phyloP scores from a whole-genome alignment of 2,888 invertebrate species.

The Lycia hirtaria region DNA sequence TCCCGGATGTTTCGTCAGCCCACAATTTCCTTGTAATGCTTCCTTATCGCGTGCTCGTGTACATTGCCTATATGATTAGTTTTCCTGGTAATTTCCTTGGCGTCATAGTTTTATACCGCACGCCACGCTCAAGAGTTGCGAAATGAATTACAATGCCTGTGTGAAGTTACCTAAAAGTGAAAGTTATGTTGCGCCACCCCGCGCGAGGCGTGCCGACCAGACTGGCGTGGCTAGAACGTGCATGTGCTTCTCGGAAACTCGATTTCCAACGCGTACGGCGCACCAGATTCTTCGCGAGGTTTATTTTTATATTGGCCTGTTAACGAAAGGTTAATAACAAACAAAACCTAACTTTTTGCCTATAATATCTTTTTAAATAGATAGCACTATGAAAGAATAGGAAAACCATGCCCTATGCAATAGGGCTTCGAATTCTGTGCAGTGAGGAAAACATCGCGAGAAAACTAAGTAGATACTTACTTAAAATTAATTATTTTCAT shows the following conservation, averaged over 20 bases:
- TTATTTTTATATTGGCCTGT: constrained; percentile 21
- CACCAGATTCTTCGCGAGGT: constrained; percentile 22
- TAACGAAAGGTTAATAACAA: constrained; percentile 34
- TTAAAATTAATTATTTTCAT: too few species aligned
- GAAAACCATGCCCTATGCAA: too few species aligned
- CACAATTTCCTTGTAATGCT: constrained; percentile 41
- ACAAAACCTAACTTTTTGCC: constrained; percentile 28
- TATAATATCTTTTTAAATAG: background rate
- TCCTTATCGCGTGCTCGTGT: constrained; percentile 24
- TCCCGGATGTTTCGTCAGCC: constrained; percentile 55
- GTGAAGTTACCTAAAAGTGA: constrained; percentile 52
- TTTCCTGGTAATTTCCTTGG: constrained; percentile 25
- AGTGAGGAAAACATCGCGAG: background rate
- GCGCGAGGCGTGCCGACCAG: constrained; percentile 31
- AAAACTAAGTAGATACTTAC: too few species aligned
- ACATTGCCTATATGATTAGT: constrained; percentile 16
- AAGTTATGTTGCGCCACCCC: constrained; percentile 40
- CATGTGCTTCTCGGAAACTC: constrained; percentile 24
- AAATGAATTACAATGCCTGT: constrained; percentile 42
- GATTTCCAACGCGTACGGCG: constrained; percentile 16
- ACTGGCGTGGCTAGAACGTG: constrained; percentile 16
- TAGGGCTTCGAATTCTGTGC: too few species aligned
- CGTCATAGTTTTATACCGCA: constrained; percentile 28
- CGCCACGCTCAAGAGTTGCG: constrained; percentile 33
- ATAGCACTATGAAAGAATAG: background rate